Conservation (phyloP, 2,888 invertebrate genomes). For the Drosophila cognata region DNA sequence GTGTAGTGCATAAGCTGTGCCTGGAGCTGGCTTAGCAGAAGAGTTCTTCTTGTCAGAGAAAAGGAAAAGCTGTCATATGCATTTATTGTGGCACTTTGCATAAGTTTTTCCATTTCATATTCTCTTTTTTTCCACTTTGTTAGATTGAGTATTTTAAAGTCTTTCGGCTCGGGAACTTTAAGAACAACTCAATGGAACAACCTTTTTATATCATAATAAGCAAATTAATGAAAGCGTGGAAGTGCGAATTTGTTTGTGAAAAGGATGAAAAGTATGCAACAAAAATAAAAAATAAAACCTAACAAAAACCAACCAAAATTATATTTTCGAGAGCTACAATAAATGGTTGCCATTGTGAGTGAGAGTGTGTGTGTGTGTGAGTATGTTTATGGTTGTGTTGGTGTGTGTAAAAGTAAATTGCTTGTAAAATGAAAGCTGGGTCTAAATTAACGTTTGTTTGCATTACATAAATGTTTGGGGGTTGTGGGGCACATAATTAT, state of each 20-base stretch:
- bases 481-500: conserved; percentile 70
- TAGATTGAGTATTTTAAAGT: conserved; percentile 29
- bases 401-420: conserved; percentile 70
- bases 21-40: conserved; percentile 20
- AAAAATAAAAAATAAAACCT: conserved; percentile 25
- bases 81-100: conserved; percentile 60
- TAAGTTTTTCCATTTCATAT: conserved; percentile 35
- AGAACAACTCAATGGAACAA: conserved; percentile 9
- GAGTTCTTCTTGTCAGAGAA: conserved; percentile 70
- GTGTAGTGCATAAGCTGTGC: conserved; percentile 37
- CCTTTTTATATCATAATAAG: conserved; percentile 46
- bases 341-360: conserved; percentile 26
- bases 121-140: not conserved
- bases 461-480: conserved; percentile 63
- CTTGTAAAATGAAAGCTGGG: conserved; percentile 80
- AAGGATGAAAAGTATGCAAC: conserved; percentile 51
- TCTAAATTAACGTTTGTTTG: conserved; percentile 83
- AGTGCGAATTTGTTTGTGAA: conserved; percentile 73
- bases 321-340: conserved; percentile 47
- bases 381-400: conserved; percentile 5
- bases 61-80: conserved; percentile 72
- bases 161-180: conserved; percentile 21
- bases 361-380: conserved; percentile 4
- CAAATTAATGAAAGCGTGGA: conserved; percentile 72
- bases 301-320: conserved; percentile 32